Evolutionary conservation across 2,888 invertebrate species (phyloP), one percentile per base, ranked within the genome.

Genomic region (Hypsopygia costalis): DNA sequence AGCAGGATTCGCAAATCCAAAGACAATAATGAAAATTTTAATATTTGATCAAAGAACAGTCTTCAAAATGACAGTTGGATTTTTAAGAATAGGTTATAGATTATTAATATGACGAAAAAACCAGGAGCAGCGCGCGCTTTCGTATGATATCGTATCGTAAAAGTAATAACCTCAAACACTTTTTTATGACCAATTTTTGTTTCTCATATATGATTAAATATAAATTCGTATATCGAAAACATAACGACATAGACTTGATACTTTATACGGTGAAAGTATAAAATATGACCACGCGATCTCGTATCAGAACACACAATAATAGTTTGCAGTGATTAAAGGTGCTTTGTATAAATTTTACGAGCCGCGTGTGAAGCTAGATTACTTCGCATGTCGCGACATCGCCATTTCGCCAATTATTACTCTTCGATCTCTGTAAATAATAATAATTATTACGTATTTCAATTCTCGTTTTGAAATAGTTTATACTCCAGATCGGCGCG

Each of bases 271-370:
- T 2, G 25, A 3, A 16, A 16, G 7, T n/a, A 6, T 25, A 25
- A 25, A 36, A 29, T 36, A 37, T 30, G 22, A 20, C n/a, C 39
- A 39, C 33, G 39, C 39, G 27, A 39, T 33, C 39, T 39, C 39
- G 33, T 33, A 39, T 39, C 39, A 28, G 10, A 39, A 27, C 39
- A 20, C 27, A 39, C 33, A 39, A 33, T 27, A 39, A 39, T 39
- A 39, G 16, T 33, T 39, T 28, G 33, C 32, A 10, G 11, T 33
- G 39, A 39, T 39, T 39, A 33, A 39, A 9, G 39, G 27, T 27
- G 27, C 10, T 33, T 6, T 12, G 11, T 11, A 11, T 31, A 12
- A 11, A 11, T 31, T 31, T 25, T 25, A 25, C 2, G 2, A 6
- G 25, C 25, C 25, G 25, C 6, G 5, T 25, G 3, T 25, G 6